These are phyloP conservation scores for Melanocharis versteri DNA, from an alignment of 2,113 vertebrate species.

Conservation along the genomic window DNA sequence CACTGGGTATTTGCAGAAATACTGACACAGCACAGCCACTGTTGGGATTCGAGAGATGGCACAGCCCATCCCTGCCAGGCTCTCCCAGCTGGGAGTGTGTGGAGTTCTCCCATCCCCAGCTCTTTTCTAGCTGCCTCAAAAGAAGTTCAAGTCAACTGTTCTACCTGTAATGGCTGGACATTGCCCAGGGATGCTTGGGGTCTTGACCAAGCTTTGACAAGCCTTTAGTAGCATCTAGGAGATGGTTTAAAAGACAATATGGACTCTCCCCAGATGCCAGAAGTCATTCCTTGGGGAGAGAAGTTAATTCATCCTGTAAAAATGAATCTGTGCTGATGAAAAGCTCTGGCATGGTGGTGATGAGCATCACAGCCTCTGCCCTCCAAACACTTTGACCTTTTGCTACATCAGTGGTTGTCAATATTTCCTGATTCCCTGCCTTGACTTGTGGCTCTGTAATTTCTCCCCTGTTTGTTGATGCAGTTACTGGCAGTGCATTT, in stretches of 20 bases:
- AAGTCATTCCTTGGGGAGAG: not conserved
- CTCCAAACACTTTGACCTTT: not conserved
- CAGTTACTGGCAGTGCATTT: not conserved
- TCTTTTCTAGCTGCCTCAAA: not conserved
- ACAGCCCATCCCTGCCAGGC: not conserved
- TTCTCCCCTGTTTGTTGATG: not conserved
- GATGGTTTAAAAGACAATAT: not conserved
- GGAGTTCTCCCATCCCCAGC: not conserved
- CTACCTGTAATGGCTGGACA: too few species aligned
- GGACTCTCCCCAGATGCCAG: not conserved
- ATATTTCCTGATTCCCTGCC: not conserved
- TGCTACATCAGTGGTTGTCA: not conserved
- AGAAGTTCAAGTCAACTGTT: not conserved
- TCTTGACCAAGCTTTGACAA: too few species aligned
- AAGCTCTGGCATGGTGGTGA: not conserved
- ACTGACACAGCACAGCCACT: not conserved
- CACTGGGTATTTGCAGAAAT: not conserved
- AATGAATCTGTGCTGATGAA: not conserved
- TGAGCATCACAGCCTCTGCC: not conserved
- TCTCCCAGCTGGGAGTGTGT: not conserved
- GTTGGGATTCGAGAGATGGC: fast-evolving
- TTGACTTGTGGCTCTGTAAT: not conserved
- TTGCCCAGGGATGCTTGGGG: not conserved
- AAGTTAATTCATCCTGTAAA: not conserved
- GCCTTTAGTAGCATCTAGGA: not conserved